Percentiles rank a stretch among this genome's conserved stretches.
phyloP scores from a whole-genome alignment of 1,140 invertebrate species.

The Charaxes varanes region DNA sequence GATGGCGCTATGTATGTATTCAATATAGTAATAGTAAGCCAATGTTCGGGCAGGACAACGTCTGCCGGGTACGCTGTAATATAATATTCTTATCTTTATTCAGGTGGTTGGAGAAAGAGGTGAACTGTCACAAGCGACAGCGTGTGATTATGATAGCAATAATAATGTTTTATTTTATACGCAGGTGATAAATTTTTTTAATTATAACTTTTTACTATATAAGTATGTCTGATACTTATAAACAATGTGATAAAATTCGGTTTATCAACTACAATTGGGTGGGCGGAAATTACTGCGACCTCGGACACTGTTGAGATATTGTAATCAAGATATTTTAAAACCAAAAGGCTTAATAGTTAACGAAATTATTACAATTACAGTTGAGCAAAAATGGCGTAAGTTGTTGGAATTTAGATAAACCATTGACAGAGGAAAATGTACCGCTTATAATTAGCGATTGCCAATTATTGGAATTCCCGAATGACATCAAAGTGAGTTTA shows the following conservation, averaged over 20 bases:
- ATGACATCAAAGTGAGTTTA: slow-evolving; percentile 74
- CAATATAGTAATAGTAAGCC: too few relatives aligned
- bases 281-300: too few relatives aligned
- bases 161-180: slow-evolving; percentile 15
- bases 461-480: slow-evolving; percentile 80
- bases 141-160: slow-evolving; percentile 6
- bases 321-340: not conserved
- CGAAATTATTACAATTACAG: slow-evolving; percentile 18
- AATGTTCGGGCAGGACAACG: too few relatives aligned
- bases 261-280: too few relatives aligned
- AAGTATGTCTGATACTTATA: slow-evolving; percentile 15
- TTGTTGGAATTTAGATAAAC: slow-evolving; percentile 80
- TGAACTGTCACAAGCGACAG: slow-evolving; percentile 9
- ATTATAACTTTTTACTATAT: not conserved
- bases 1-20: too few relatives aligned
- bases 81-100: not conserved
- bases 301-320: too few relatives aligned
- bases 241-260: too few relatives aligned
- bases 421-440: slow-evolving; percentile 76
- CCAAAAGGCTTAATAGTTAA: not conserved
- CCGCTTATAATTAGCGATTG: slow-evolving; percentile 79
- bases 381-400: slow-evolving; percentile 77
- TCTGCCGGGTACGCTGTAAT: too few relatives aligned
- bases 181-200: too few relatives aligned
- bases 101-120: slow-evolving; percentile 14